Conservation (phyloP, 2,888 invertebrate genomes). For the Brachypterus glaber region DNA sequence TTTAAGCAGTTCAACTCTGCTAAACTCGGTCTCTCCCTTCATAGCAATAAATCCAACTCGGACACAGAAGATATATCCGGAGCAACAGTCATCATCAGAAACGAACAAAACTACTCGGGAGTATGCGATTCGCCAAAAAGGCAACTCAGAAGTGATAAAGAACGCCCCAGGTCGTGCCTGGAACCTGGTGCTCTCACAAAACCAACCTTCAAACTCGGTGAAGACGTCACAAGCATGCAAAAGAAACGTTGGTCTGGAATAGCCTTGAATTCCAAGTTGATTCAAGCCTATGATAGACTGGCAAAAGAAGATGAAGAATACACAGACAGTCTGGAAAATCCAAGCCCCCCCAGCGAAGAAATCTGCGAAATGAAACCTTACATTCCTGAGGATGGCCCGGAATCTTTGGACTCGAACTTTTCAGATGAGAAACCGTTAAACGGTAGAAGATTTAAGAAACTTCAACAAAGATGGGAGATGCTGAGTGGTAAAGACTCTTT, state of each 20-base stretch:
- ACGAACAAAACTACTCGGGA: constrained; percentile 46
- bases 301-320: constrained; percentile 60
- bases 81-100: constrained; percentile 45
- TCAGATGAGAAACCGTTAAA: constrained; percentile 42
- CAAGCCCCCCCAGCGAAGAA: constrained; percentile 15
- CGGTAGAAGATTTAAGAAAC: constrained; percentile 60
- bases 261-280: constrained; percentile 59
- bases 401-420: constrained; percentile 36
- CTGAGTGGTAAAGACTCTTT: constrained; percentile 49
- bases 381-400: constrained; percentile 29
- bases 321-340: constrained; percentile 62
- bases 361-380: neutral
- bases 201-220: constrained; percentile 36
- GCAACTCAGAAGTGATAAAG: constrained; percentile 36
- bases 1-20: constrained; percentile 42
- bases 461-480: constrained; percentile 76
- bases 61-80: constrained; percentile 37
- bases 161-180: constrained; percentile 63
- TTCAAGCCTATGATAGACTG: constrained; percentile 62
- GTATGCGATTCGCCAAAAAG: constrained; percentile 45
- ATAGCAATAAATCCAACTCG: constrained; percentile 43
- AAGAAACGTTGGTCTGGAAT: constrained; percentile 68
- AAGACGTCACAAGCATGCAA: constrained; percentile 38
- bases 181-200: constrained; percentile 40
- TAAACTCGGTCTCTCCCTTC: constrained; percentile 41